phyloP scores from a whole-genome alignment of 1,140 invertebrate species.

The Dysdera silvatica region DNA sequence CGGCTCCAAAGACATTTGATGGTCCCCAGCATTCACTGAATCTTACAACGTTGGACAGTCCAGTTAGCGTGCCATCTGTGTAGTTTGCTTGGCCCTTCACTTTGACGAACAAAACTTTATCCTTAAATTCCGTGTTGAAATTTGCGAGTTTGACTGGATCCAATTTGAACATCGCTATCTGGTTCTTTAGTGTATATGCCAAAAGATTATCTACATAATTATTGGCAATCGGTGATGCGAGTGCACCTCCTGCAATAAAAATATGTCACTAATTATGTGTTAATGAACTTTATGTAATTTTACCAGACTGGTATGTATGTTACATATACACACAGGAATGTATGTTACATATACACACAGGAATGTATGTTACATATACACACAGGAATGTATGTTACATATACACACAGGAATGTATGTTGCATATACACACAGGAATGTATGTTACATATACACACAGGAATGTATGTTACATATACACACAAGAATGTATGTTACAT shows the following conservation, averaged over 20 bases:
- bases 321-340: no score
- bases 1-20: not conserved
- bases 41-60: constrained; percentile 5
- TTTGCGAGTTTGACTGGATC: constrained; percentile 7
- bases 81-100: constrained; percentile 19
- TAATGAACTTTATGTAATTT: no score
- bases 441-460: no score
- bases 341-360: no score
- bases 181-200: constrained; percentile 1
- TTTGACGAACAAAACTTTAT: constrained; percentile 13
- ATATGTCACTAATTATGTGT: no score
- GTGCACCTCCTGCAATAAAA: constrained; percentile 12
- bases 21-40: constrained; percentile 7
- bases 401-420: no score
- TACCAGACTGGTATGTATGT: no score
- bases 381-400: no score
- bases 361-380: no score
- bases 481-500: no score
- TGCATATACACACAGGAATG: no score
- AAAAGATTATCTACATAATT: constrained; percentile 14
- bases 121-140: constrained; percentile 9
- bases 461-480: no score
- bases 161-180: not conserved
- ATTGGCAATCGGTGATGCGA: not conserved
- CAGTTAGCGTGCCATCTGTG: constrained; percentile 12